Percentiles rank a stretch among this genome's conserved stretches.
Evolutionary conservation across 1,140 invertebrate genomes (phyloP).

Genomic region (Drosophila navojoa): DNA sequence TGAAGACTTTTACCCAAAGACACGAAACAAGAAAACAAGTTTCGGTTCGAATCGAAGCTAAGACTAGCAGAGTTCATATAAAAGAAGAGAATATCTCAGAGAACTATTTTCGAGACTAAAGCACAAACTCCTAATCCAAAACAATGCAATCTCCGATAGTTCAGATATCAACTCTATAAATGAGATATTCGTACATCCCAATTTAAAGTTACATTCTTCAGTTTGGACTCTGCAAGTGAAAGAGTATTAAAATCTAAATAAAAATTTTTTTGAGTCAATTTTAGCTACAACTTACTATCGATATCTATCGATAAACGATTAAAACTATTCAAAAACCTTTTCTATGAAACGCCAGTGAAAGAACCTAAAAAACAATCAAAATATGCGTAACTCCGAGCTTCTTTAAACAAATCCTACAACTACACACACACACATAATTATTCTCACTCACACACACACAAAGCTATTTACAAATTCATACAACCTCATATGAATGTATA

Average conservation of each 20-base stretch:
- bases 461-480: conserved; percentile 41
- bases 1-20: conserved; percentile 62
- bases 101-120: no score
- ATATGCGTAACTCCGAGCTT: conserved; percentile 74
- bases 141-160: no score
- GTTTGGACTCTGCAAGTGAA: not conserved
- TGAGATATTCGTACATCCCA: no score
- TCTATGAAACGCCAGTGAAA: conserved; percentile 24
- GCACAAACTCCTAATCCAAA: no score
- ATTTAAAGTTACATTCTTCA: no score
- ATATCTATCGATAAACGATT: conserved; percentile 2
- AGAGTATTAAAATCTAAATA: conserved; percentile 10
- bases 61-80: conserved; percentile 5
- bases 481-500: conserved; percentile 34
- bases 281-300: conserved; percentile 39
- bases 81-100: no score
- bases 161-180: no score
- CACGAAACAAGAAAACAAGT: conserved; percentile 5
- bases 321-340: conserved; percentile 30
- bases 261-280: conserved; percentile 69
- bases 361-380: conserved; percentile 72
- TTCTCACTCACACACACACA: conserved; percentile 29
- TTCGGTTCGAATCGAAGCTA: conserved; percentile 26
- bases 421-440: conserved; percentile 6
- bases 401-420: conserved; percentile 43